phyloP scores from a whole-genome alignment of 2,888 invertebrate species.

The Fragum whitleyi region DNA sequence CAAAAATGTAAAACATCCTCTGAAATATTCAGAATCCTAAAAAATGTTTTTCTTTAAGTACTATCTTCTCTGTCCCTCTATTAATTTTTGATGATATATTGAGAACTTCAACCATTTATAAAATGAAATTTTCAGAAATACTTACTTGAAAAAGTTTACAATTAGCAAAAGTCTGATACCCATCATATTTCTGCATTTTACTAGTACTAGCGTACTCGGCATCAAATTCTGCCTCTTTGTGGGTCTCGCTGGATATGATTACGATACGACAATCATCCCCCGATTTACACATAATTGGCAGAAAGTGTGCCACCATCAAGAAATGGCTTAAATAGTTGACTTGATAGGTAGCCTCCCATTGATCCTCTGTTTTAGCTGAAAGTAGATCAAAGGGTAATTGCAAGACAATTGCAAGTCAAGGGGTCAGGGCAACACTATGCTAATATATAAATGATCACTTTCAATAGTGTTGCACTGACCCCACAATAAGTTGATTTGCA shows the following conservation, averaged over 20 bases:
- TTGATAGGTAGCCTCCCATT: constrained; percentile 69
- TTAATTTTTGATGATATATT: too few species aligned
- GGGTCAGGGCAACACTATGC: too few species aligned
- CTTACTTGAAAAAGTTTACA: constrained; percentile 71
- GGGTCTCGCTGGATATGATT: constrained; percentile 64
- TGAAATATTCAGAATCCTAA: too few species aligned
- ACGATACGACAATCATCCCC: constrained; percentile 69
- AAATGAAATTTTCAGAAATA: not conserved
- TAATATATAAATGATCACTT: too few species aligned
- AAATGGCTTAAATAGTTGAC: constrained; percentile 70
- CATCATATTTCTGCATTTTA: constrained; percentile 56
- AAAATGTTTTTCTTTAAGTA: too few species aligned
- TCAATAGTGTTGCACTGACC: too few species aligned
- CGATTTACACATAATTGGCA: constrained; percentile 65
- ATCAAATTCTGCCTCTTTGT: constrained; percentile 61
- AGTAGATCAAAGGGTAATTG: too few species aligned
- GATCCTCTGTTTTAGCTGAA: constrained; percentile 69
- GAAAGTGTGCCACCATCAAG: constrained; percentile 64
- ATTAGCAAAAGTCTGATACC: constrained; percentile 64
- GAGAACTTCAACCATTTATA: too few species aligned
- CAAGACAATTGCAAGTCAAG: too few species aligned
- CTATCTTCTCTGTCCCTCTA: too few species aligned
- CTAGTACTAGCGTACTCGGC: constrained; percentile 52
- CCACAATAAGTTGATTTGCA: too few species aligned
- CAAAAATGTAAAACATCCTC: too few species aligned